Percentiles rank a stretch among this genome's conserved stretches.
Conservation (phyloP, 2,888 invertebrate species). For the Cephus pulcher region DNA sequence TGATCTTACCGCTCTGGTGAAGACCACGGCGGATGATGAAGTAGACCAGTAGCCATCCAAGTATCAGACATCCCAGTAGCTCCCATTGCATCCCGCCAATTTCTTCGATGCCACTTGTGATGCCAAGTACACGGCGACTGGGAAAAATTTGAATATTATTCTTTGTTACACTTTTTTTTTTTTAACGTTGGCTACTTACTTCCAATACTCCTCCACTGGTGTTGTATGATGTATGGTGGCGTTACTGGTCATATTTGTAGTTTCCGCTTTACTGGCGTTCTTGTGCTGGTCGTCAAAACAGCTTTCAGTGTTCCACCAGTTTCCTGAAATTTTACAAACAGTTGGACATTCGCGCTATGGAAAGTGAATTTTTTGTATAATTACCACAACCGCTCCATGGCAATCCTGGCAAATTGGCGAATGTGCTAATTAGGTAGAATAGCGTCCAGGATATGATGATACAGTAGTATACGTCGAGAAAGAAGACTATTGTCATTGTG, state of each 20-base stretch:
- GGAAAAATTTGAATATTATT: constrained; percentile 43
- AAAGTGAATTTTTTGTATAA: constrained; percentile 34
- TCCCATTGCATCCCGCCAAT: constrained; percentile 78
- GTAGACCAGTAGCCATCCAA: constrained; percentile 79
- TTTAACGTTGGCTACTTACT: constrained; percentile 65
- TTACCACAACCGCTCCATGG: constrained; percentile 76
- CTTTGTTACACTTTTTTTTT: constrained; percentile 33
- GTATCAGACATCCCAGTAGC: constrained; percentile 72
- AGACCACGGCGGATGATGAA: constrained; percentile 79
- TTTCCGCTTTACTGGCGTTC: constrained; percentile 16
- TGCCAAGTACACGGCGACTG: constrained; percentile 73
- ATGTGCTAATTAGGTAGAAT: constrained; percentile 76
- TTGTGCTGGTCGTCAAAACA: constrained; percentile 61
- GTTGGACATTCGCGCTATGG: background rate
- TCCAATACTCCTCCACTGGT: constrained; percentile 72
- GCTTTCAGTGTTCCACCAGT: constrained; percentile 76
- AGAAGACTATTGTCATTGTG: constrained; percentile 81
- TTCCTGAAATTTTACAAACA: constrained; percentile 60
- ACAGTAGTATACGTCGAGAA: constrained; percentile 82
- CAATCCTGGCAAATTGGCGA: constrained; percentile 69
- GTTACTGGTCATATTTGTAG: constrained; percentile 24
- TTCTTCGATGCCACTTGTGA: constrained; percentile 72
- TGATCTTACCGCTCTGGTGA: constrained; percentile 81
- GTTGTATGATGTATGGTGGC: constrained; percentile 58
- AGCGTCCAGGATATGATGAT: constrained; percentile 82